phyloP scores from a whole-genome alignment of 2,888 invertebrate genomes.

The Cataglyphis altisquamis region DNA sequence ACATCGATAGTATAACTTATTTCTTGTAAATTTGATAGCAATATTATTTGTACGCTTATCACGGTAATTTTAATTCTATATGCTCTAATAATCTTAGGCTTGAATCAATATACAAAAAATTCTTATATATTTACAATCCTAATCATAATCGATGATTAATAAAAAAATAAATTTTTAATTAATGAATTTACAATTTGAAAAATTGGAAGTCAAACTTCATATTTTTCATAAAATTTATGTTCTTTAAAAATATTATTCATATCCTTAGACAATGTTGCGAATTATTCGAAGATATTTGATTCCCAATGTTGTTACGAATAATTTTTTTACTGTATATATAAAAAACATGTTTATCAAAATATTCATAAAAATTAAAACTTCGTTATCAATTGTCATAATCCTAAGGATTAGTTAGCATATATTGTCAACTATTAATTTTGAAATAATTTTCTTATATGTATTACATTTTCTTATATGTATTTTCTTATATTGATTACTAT shows the following conservation, averaged over 20 bases:
- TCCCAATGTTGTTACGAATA: neutral
- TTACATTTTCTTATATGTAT: neutral
- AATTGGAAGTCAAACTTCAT: neutral
- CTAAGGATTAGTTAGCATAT: neutral
- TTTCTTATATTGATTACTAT: neutral
- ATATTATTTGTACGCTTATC: constrained; percentile 36
- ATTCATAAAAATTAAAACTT: constrained; percentile 11
- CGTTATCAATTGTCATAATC: constrained; percentile 6
- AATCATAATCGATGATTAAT: constrained; percentile 11
- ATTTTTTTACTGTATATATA: constrained; percentile 1
- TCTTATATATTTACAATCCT: neutral
- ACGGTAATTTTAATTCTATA: constrained; percentile 11
- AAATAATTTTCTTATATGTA: neutral
- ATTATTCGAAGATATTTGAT: neutral
- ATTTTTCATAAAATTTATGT: constrained; percentile 21
- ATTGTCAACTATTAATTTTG: neutral
- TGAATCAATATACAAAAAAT: constrained; percentile 13
- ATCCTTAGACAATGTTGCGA: neutral
- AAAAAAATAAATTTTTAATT: constrained; percentile 15
- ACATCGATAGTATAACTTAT: constrained; percentile 65
- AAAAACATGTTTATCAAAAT: neutral
- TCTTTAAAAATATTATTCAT: constrained; percentile 10
- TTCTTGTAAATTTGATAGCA: constrained; percentile 59
- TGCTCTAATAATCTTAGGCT: neutral
- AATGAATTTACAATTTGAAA: constrained; percentile 4